phyloP scores from a whole-genome alignment of 2,797 vertebrate species.

The Peromyscus melanophrys region DNA sequence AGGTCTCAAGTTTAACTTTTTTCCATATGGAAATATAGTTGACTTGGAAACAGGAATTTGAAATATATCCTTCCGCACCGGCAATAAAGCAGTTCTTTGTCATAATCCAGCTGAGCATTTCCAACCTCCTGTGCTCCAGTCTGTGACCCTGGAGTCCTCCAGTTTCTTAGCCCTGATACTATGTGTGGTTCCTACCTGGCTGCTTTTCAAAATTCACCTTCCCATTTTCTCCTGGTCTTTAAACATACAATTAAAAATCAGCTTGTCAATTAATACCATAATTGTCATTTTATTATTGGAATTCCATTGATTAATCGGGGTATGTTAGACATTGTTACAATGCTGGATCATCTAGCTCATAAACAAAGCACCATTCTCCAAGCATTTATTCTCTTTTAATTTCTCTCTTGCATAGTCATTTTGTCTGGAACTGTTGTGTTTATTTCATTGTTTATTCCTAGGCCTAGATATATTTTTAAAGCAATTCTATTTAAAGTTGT shows the following conservation, averaged over 20 bases:
- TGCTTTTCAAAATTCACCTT: constrained; percentile 1
- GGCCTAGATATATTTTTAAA: background rate
- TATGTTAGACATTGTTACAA: background rate
- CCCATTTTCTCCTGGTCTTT: background rate
- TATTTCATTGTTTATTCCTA: background rate
- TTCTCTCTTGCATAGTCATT: background rate
- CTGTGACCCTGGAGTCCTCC: background rate
- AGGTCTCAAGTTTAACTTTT: background rate
- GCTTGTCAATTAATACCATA: background rate
- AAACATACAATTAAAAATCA: background rate
- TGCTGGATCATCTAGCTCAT: background rate
- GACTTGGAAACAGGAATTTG: background rate
- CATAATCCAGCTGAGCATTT: background rate
- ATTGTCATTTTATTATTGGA: background rate
- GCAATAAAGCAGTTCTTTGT: background rate
- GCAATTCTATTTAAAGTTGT: background rate
- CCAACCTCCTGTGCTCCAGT: background rate
- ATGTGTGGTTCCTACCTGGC: background rate
- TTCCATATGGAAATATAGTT: background rate
- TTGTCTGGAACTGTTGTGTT: background rate
- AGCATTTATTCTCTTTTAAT: background rate
- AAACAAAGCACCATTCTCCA: background rate
- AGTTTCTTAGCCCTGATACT: background rate
- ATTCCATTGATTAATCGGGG: background rate
- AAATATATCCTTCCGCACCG: background rate